Evolutionary conservation across 2,888 invertebrate genomes (phyloP).

Genomic region (Pterostichus niger): DNA sequence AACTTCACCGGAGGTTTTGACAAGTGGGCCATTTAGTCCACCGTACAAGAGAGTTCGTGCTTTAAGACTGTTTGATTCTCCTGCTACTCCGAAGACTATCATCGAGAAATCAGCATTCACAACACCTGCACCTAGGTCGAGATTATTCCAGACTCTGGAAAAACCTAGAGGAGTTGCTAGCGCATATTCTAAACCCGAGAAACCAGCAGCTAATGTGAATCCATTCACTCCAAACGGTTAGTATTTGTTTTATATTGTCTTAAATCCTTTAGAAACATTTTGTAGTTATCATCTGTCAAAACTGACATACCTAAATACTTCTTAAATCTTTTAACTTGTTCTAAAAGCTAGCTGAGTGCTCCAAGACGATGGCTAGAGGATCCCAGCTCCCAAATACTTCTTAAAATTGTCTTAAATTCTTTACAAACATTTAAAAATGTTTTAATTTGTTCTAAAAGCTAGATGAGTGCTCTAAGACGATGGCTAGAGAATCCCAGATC

Average conservation of each 20-base stretch:
- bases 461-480: too few species aligned
- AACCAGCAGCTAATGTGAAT: slow-evolving; percentile 88
- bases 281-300: too few species aligned
- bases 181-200: slow-evolving; percentile 76
- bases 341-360: too few species aligned
- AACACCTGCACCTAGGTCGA: slow-evolving; percentile 80
- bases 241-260: slow-evolving; percentile 62
- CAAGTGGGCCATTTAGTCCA: slow-evolving; percentile 77
- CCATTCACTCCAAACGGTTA: slow-evolving; percentile 91
- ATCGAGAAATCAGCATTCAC: slow-evolving; percentile 84
- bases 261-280: too few species aligned
- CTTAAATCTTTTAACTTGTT: too few species aligned
- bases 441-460: too few species aligned
- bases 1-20: slow-evolving; percentile 71
- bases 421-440: too few species aligned
- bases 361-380: too few species aligned
- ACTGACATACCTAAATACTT: too few species aligned
- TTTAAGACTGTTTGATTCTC: slow-evolving; percentile 88
- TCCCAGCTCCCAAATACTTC: too few species aligned
- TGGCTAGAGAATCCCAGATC: too few species aligned
- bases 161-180: slow-evolving; percentile 77
- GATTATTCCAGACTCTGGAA: slow-evolving; percentile 78
- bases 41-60: slow-evolving; percentile 82
- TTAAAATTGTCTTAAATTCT: too few species aligned
- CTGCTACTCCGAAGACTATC: slow-evolving; percentile 91